Base-by-base conservation (phyloP, 2,888 invertebrate species). In the Ochropacha duplaris region DNA sequence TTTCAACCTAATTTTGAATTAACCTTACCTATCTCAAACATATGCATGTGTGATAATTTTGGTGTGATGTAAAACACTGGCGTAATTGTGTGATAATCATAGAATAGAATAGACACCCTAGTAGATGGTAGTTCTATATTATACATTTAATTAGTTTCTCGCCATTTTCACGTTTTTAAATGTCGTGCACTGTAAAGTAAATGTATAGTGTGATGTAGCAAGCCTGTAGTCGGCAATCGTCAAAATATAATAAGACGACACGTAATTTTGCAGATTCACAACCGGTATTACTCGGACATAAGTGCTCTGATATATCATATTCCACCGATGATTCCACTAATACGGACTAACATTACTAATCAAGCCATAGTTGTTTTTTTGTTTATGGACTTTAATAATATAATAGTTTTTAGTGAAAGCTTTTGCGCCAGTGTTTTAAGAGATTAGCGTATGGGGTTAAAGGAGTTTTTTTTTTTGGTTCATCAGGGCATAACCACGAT, bases 201-300 rank as follows among this genome's bases (percentile, higher is more conserved):
- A 57, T 52, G 49, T 59, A 56, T 61, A 57, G 65, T 59, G 56
- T 54, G 24, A 58, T 57, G 64, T 66, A 58, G 65, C 70, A 57
- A 54, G 60, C 66, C 56, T 49, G 56, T 55, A 58, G 56, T 63
- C 61, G 68, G 59, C 54, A 57, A 59, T 59, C 62, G 65, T 60
- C 67, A 65, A 64, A 70, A 74, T 77, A 79, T 79, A 81, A 79
- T 79, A 83, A 66, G 65, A 66, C 66, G 31, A 62, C 64, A 71
- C 77, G 68, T 86, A 78, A 85, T 86, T 88, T 91, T 91, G 63
- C 90, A 91, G 90, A 90, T 90, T 57, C 82, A 77, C 81, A 81
- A 68, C 79, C 76, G 72, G 75, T 81, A 74, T 76, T 74, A 79
- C 78, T 83, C 81, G 86, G 80, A 81, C 79, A 79, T 80, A 81